phyloP scores from a whole-genome alignment of 2,888 invertebrate genomes.

The Linyphia triangularis region DNA sequence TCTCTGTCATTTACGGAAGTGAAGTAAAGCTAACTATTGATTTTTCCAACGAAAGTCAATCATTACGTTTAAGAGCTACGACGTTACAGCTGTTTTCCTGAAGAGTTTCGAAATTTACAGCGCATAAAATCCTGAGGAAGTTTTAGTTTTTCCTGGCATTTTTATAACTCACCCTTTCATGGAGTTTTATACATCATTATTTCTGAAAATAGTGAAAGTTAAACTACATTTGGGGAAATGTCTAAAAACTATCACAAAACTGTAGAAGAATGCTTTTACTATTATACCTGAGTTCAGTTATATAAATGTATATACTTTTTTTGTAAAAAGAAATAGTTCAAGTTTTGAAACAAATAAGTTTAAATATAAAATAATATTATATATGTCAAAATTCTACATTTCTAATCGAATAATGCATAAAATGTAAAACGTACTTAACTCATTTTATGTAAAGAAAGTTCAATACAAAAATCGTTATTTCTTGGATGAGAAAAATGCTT shows the following conservation, averaged over 20 bases:
- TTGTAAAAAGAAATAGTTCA: too few relatives aligned
- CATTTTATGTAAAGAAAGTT: too few relatives aligned
- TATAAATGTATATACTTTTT: too few relatives aligned
- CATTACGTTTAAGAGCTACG: conserved; percentile 12
- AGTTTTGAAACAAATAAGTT: too few relatives aligned
- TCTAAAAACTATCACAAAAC: not conserved
- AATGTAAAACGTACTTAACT: too few relatives aligned
- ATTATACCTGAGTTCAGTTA: too few relatives aligned
- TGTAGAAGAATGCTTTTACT: too few relatives aligned
- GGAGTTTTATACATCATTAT: conserved; percentile 44
- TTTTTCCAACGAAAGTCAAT: not conserved
- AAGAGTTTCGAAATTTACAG: conserved; percentile 56
- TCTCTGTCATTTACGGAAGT: conserved; percentile 40
- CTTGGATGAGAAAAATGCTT: too few relatives aligned
- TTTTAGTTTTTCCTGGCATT: conserved; percentile 41
- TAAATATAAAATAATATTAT: too few relatives aligned
- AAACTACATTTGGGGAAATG: not conserved
- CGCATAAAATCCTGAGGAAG: conserved; percentile 46
- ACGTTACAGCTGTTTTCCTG: conserved; percentile 26
- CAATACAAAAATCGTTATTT: too few relatives aligned
- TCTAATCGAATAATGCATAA: too few relatives aligned
- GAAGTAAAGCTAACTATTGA: conserved; percentile 44
- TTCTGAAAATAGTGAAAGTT: not conserved
- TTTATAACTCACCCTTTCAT: conserved; percentile 44
- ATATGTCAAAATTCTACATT: too few relatives aligned